A percentile compares a stretch with the other conserved stretches of the same genome.
Conservation (phyloP, 2,888 invertebrate genomes). For the Pandemis corylana region DNA sequence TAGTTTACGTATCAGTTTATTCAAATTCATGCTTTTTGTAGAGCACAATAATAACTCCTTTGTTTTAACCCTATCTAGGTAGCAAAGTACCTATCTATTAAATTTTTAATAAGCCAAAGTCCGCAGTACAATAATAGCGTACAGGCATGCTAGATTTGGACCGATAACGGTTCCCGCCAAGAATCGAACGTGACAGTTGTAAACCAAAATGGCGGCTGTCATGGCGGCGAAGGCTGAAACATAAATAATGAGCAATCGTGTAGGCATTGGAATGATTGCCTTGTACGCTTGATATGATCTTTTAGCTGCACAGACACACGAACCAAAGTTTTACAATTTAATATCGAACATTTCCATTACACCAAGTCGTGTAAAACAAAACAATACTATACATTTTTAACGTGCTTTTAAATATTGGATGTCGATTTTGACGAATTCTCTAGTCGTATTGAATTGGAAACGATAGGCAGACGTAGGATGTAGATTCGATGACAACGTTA, state of each 20-base stretch:
- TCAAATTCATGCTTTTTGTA: neutral
- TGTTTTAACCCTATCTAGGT: constrained; percentile 36
- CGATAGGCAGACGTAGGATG: too few species aligned
- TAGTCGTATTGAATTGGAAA: too few species aligned
- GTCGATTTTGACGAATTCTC: too few species aligned
- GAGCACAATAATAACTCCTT: neutral
- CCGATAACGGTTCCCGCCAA: constrained; percentile 28
- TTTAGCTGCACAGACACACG: neutral
- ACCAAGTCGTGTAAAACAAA: neutral
- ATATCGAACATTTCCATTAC: neutral
- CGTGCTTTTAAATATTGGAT: too few species aligned
- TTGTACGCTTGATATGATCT: constrained; percentile 16
- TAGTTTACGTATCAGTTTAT: too few species aligned
- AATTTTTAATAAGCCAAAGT: constrained; percentile 33
- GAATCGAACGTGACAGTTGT: constrained; percentile 38
- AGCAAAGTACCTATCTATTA: constrained; percentile 40
- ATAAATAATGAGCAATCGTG: constrained; percentile 55
- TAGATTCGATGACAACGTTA: too few species aligned
- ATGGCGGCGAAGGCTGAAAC: constrained; percentile 54
- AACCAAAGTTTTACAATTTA: neutral
- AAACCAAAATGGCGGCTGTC: constrained; percentile 53
- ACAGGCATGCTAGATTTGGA: constrained; percentile 38
- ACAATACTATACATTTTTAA: too few species aligned
- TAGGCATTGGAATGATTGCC: constrained; percentile 28
- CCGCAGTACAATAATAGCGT: constrained; percentile 32